Conservation (phyloP, 2,797 vertebrate genomes). For the Enteromius mattozi region DNA sequence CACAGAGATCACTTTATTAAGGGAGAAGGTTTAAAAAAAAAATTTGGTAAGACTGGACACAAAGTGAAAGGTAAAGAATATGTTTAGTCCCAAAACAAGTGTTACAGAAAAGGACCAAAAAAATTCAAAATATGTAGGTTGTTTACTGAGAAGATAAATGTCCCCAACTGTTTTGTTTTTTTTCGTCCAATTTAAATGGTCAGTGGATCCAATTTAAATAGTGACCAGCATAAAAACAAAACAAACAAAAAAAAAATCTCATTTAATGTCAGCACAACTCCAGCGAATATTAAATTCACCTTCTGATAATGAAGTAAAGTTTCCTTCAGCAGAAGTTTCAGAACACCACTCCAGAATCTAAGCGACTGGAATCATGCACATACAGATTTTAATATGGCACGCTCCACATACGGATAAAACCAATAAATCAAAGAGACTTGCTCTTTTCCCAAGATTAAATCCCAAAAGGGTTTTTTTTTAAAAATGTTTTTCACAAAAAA, state of each 20-base stretch:
- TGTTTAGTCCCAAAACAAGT: constrained; percentile 29
- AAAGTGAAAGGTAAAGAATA: constrained; percentile 57
- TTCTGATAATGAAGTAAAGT: constrained; percentile 75
- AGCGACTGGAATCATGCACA: constrained; percentile 66
- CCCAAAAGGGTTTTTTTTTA: constrained; percentile 33
- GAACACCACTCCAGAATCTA: constrained; percentile 39
- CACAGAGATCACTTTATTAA: constrained; percentile 74
- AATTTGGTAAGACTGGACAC: background rate
- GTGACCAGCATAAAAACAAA: constrained; percentile 67
- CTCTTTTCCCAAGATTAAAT: constrained; percentile 67
- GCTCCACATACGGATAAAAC: constrained; percentile 70
- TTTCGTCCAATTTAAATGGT: constrained; percentile 62
- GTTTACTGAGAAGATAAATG: constrained; percentile 53
- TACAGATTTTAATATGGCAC: constrained; percentile 71
- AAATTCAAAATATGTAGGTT: constrained; percentile 61
- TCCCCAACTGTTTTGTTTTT: constrained; percentile 53
- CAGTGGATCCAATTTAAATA: constrained; percentile 56
- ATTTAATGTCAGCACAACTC: constrained; percentile 74
- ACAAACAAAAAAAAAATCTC: constrained; percentile 65
- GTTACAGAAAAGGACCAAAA: constrained; percentile 56
- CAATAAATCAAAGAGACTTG: constrained; percentile 73
- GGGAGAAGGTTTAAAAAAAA: constrained; percentile 27
- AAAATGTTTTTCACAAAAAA: background rate
- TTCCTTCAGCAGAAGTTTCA: constrained; percentile 66
- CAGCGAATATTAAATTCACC: constrained; percentile 74